Conservation (phyloP, 2,888 invertebrate genomes). For the Polydrusus pterygomalis region DNA sequence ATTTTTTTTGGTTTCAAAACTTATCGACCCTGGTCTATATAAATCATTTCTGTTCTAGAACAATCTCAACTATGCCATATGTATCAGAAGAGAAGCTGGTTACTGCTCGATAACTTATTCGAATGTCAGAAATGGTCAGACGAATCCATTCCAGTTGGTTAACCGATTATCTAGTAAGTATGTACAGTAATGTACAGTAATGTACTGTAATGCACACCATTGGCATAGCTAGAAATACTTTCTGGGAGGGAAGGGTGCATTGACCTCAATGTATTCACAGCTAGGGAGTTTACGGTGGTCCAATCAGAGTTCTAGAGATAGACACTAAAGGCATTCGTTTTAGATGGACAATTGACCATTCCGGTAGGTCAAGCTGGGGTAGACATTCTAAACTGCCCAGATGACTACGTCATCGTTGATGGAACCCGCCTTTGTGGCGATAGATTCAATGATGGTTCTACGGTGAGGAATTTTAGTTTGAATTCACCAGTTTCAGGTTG, state of each 20-base stretch:
- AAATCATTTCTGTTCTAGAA: constrained; percentile 78
- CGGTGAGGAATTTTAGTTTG: constrained; percentile 77
- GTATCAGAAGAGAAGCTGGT: constrained; percentile 77
- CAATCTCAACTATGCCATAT: constrained; percentile 85
- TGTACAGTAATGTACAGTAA: too few species aligned
- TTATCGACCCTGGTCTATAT: too few species aligned
- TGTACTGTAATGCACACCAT: too few species aligned
- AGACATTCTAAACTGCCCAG: constrained; percentile 84
- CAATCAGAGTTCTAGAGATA: too few species aligned
- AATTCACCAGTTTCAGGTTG: constrained; percentile 83
- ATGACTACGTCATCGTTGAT: constrained; percentile 82
- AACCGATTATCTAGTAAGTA: constrained; percentile 80
- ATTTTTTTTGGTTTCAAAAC: too few species aligned
- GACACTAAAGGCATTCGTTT: constrained; percentile 30
- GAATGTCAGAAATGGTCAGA: constrained; percentile 73
- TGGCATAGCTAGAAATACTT: too few species aligned
- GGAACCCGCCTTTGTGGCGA: constrained; percentile 84
- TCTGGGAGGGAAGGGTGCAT: too few species aligned
- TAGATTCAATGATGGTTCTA: constrained; percentile 81
- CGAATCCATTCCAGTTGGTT: constrained; percentile 78
- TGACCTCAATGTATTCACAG: too few species aligned
- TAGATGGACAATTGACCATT: constrained; percentile 78
- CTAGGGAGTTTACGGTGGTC: too few species aligned
- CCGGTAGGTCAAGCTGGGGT: constrained; percentile 83
- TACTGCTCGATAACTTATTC: constrained; percentile 81